Base-by-base conservation (phyloP, 2,888 invertebrate species). In the Polylopha cassiicola region DNA sequence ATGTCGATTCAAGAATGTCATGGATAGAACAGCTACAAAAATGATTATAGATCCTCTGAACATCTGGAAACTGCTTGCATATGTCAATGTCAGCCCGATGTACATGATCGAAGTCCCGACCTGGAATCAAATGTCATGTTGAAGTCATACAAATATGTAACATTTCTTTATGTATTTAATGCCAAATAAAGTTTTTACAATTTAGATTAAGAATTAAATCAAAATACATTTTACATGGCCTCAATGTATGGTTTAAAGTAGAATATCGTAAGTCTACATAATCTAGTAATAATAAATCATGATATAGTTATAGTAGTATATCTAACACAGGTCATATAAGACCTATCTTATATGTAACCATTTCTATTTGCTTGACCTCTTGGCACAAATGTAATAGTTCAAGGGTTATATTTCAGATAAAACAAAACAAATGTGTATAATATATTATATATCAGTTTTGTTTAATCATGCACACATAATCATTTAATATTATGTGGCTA, bases 41-140 rank as follows among this genome's bases (percentile, higher is more conserved):
- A 97, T 87, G 39, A 98, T 94, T 4, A 95, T 92, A 34, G 95
- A 90, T 31, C 94, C 97, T 81, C 97, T 87, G 56, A 98, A 90
- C 97, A 98, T 98, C 86, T 98, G 98, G 75, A 97, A 98, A 65
- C 96, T 97, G 52, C 96, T 95, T 1, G 95, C 94, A 65, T 93
- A 95, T 0, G 98, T 98, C 68, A 98, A 81, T 56, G 91, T 96
- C 34, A 98, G 82, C 3, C 97, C 98, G 29, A 97, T 89, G 65
- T 97, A 96, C 92, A 97, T 94, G 15, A 94, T 87, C 0, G 95
- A 93, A 0, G 97, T 97, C 1, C 92, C 95, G 42, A 92, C 79
- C 85, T 85, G 61, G 10, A 47, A 39, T 33, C n/a, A 33, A 24
- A 16, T 22, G 13, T 29, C 26, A 10, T 15, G 27, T 24, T 43